Conservation (phyloP, 2,113 vertebrate species). For the Megaceryle torquata region DNA sequence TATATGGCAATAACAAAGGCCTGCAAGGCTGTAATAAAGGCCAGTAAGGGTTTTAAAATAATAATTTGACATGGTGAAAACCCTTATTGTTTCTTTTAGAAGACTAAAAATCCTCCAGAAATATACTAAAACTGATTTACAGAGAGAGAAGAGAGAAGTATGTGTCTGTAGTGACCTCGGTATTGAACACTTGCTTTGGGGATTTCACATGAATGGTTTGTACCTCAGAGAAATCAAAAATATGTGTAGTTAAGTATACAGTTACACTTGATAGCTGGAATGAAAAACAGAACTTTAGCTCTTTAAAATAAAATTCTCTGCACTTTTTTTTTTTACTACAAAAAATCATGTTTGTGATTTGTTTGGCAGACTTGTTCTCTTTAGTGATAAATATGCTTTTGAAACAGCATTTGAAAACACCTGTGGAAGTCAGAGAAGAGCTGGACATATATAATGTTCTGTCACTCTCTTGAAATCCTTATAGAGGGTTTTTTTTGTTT, state of each 20-base stretch:
- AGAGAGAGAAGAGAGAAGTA: slow-evolving; percentile 13
- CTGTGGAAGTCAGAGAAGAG: neutral
- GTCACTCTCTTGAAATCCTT: neutral
- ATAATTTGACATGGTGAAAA: slow-evolving; percentile 45
- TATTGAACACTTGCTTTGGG: slow-evolving; percentile 56
- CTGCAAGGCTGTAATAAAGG: slow-evolving; percentile 4
- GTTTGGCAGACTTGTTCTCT: neutral
- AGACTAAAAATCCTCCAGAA: neutral
- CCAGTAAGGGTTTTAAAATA: slow-evolving; percentile 45
- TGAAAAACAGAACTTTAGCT: slow-evolving; percentile 49
- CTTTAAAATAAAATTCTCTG: slow-evolving; percentile 27
- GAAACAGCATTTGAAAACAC: neutral
- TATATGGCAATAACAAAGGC: neutral
- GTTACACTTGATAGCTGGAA: slow-evolving; percentile 59
- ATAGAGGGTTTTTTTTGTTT: neutral
- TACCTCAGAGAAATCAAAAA: slow-evolving; percentile 72
- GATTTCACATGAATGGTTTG: slow-evolving; percentile 64
- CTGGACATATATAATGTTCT: neutral
- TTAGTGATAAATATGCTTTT: neutral
- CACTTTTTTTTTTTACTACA: neutral
- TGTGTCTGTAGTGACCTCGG: slow-evolving; percentile 59
- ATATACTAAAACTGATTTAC: neutral
- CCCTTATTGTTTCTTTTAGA: neutral
- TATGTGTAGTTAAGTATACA: slow-evolving; percentile 59
- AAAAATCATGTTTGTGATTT: neutral